phyloP scores from a whole-genome alignment of 2,888 invertebrate species.

The Trissoscelio sp. region DNA sequence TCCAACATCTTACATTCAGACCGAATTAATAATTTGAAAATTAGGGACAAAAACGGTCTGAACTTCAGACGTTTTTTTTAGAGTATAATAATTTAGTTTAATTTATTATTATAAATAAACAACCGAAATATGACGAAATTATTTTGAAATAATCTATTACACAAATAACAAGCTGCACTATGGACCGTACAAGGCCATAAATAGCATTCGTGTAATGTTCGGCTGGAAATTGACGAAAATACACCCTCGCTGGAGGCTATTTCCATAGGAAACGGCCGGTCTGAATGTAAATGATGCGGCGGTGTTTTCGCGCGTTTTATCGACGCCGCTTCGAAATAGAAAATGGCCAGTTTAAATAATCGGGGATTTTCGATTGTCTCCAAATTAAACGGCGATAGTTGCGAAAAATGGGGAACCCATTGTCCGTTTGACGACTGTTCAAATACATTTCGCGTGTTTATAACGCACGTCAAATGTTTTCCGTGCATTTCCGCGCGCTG shows the following conservation, averaged over 20 bases:
- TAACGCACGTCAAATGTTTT: constrained; percentile 31
- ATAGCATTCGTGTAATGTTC: neutral
- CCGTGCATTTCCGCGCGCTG: constrained; percentile 12
- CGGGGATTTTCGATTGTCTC: constrained; percentile 23
- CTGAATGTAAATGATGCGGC: constrained; percentile 26
- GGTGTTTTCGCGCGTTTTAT: constrained; percentile 24
- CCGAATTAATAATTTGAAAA: too few species aligned
- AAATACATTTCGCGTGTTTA: constrained; percentile 39
- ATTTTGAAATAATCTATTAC: neutral
- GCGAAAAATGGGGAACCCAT: constrained; percentile 33
- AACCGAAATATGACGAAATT: too few species aligned
- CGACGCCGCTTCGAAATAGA: neutral
- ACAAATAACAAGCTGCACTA: neutral
- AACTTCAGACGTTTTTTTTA: too few species aligned
- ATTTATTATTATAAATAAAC: too few species aligned
- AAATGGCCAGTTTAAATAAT: too few species aligned
- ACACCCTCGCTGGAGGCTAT: neutral
- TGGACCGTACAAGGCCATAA: neutral
- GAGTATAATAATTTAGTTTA: too few species aligned
- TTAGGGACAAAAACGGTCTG: too few species aligned
- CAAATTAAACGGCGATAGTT: constrained; percentile 26
- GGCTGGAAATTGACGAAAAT: neutral
- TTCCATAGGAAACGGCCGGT: neutral
- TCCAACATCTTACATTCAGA: too few species aligned
- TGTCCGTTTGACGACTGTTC: constrained; percentile 41